Base-by-base conservation (phyloP, 2,797 vertebrate genomes). In the Nasua narica region DNA sequence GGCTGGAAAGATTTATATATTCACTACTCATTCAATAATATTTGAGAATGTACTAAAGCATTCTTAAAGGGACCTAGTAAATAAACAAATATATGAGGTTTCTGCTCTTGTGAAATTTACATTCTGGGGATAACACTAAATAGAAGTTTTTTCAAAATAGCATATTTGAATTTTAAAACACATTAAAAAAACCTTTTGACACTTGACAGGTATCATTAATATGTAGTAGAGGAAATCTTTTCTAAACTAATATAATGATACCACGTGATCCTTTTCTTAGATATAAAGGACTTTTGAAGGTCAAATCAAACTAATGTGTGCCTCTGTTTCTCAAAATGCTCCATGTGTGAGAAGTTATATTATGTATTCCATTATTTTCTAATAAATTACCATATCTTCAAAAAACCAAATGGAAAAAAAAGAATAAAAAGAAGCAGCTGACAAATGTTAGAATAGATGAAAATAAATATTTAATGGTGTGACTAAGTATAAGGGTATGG, bases 401-500 rank as follows among this genome's bases (percentile, higher is more conserved):
- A 87, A 95, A 97, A 97, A 83, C 29, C 69, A 92, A 96, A 93
- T 77, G 67, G 56, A 58, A 58, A 78, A 85, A 70, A 78, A 65
- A 60, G 84, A 88, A 65, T 95, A 82, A 92, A 87, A 95, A 79
- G 91, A 95, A 90, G 43, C 93, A 92, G 81, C 82, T 97, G 96
- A 96, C 48, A 97, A 95, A 96, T 84, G 50, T 8, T 69, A 74
- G 56, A 95, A 95, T 84, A 89, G 85, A 98, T 92, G 46, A 87
- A 97, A 97, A 97, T 96, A 97, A 97, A 88, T 96, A 90, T 93
- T 97, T 97, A 94, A 92, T 89, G 69, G 65, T 84, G 70, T 97
- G 95, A 96, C 93, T 95, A 96, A 97, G 74, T 97, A 43, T 94
- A 72, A 97, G 91, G 29, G 60, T 77, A 72, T 97, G 94, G 78